phyloP scores from a whole-genome alignment of 2,888 invertebrate species.

The Desoria tigrina region DNA sequence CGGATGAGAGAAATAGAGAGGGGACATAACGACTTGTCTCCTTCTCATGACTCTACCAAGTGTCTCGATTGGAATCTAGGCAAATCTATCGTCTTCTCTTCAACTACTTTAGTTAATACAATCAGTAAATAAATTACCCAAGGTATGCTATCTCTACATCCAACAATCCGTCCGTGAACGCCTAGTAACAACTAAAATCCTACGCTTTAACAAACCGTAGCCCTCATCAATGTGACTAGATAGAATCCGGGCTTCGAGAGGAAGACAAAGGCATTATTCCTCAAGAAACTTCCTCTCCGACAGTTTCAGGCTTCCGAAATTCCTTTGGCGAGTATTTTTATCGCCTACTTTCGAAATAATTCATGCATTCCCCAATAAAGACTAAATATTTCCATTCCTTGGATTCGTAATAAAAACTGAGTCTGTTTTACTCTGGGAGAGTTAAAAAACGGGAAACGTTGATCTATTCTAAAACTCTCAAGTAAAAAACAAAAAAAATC shows the following conservation, averaged over 20 bases:
- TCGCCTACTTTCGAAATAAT: constrained; percentile 9
- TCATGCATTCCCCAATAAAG: background rate
- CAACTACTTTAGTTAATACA: constrained; percentile 25
- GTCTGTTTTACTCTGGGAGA: no score
- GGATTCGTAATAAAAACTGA: background rate
- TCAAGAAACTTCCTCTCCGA: background rate
- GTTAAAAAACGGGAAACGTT: no score
- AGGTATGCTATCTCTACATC: constrained; percentile 19
- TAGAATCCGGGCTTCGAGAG: no score
- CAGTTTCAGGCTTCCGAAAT: background rate
- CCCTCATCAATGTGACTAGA: background rate
- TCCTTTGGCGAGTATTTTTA: background rate
- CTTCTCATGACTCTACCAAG: background rate
- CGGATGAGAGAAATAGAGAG: no score
- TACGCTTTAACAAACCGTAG: constrained; percentile 9
- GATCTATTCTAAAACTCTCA: no score
- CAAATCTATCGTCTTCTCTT: constrained; percentile 31
- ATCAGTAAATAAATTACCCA: constrained; percentile 35
- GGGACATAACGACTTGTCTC: constrained; percentile 2
- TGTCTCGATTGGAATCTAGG: constrained; percentile 28
- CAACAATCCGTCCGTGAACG: constrained; percentile 16
- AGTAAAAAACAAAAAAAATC: no score
- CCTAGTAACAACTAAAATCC: constrained; percentile 16
- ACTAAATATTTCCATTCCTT: constrained; percentile 7
- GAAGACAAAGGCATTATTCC: no score